Base-by-base conservation (phyloP, 2,797 vertebrate species). In the Amniataba percoides region DNA sequence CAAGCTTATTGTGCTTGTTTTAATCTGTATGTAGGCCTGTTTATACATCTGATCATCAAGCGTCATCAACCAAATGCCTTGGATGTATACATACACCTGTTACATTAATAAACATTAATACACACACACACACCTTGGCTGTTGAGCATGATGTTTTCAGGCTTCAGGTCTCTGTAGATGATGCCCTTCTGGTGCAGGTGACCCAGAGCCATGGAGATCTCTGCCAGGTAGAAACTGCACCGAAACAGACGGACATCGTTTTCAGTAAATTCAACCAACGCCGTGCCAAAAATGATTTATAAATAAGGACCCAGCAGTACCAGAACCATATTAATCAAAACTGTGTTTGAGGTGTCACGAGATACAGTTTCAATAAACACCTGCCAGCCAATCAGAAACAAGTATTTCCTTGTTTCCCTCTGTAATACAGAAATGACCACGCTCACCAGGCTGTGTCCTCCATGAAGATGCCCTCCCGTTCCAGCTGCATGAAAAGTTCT, bases 91-190 rank as follows among this genome's bases (percentile, higher is more conserved):
- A n/a, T 3, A 31, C 27, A 31, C 27, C 27, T 31, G 3, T 31
- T 0, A 31, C 27, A 31, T 5, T 31, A 31, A 31, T 31, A 31
- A 31, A 31, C 27, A 31, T 31, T 31, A 31, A 31, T 31, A 31
- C 27, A 31, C 27, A 45, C 16, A n/a, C 51, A 77, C 81, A 16
- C 63, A 99, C 98, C 98, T 96, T 99, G 98, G 90, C 95, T 98
- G 92, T 97, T 99, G 76, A 99, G 97, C 98, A 99, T 99, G 93
- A 99, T 99, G 93, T 99, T 99, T 93, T 99, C 98, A 58, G 98
- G 98, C 92, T 99, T 99, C 81, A 99, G 94, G 93, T 99, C 98
- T 95, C 98, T 96, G 94, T 99, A 99, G 94, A 99, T 99, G 89
- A 99, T 99, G 94, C 98, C 98, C 91, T 99, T 99, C 93, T 99